Conservation (phyloP, 2,888 invertebrate species). For the Aphidius colemani region DNA sequence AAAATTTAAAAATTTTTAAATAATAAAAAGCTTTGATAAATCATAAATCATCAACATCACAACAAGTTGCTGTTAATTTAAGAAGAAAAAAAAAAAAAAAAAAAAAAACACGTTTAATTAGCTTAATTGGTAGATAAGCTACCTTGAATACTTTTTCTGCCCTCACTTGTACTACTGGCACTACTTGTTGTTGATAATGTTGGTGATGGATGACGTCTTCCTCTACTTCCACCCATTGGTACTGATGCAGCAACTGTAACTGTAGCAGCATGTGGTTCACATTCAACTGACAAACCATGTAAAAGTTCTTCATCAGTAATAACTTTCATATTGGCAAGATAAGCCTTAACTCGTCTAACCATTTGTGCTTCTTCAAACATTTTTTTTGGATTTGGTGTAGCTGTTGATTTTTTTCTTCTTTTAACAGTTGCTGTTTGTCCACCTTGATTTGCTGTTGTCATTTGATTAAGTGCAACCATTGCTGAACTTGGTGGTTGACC, state of each 20-base stretch:
- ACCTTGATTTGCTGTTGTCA: conserved; percentile 74
- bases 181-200: conserved; percentile 91
- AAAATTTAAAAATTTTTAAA: not conserved
- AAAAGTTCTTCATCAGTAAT: conserved; percentile 90
- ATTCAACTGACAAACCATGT: conserved; percentile 86
- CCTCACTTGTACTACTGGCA: conserved; percentile 84
- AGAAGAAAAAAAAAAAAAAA: conserved; percentile 8
- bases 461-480: conserved; percentile 86
- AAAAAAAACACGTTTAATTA: not conserved
- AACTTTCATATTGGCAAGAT: conserved; percentile 89
- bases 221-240: conserved; percentile 67
- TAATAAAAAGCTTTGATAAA: not conserved
- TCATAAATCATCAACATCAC: no score
- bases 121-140: conserved; percentile 1
- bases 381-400: conserved; percentile 93
- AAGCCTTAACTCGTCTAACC: conserved; percentile 95
- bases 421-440: conserved; percentile 81
- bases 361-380: conserved; percentile 99
- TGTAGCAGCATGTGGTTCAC: conserved; percentile 69
- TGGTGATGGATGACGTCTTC: conserved; percentile 89
- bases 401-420: conserved; percentile 84
- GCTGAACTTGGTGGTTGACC: conserved; percentile 87
- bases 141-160: conserved; percentile 62
- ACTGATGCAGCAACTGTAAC: conserved; percentile 60
- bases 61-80: not conserved